Evolutionary conservation across 2,113 vertebrate genomes (phyloP).

Genomic region (Tupaia tana): DNA sequence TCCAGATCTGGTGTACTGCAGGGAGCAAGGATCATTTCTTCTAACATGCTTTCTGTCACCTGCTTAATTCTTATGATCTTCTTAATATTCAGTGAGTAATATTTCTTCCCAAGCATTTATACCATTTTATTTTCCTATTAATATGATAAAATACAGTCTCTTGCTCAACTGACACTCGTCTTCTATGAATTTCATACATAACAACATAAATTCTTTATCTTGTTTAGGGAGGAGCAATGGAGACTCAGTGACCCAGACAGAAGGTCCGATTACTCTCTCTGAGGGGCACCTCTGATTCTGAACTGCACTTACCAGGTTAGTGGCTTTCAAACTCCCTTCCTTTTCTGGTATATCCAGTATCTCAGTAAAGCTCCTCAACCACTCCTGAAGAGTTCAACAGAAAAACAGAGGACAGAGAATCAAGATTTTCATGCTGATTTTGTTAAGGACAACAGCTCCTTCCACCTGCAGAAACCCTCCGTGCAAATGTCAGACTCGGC

Average conservation of each 20-base stretch:
- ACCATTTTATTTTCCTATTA: not conserved
- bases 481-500: slow-evolving; percentile 15
- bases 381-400: not conserved
- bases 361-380: not conserved
- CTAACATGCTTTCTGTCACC: slow-evolving; percentile 35
- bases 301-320: slow-evolving; percentile 25
- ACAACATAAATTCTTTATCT: not conserved
- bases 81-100: slow-evolving; percentile 52
- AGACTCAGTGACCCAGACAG: slow-evolving; percentile 59
- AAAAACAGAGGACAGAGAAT: not conserved
- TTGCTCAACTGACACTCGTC: not conserved
- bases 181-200: not conserved
- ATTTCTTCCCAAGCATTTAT: not conserved
- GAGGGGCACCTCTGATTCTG: not conserved
- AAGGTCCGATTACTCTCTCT: not conserved
- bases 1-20: not conserved
- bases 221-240: slow-evolving; percentile 2
- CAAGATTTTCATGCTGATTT: not conserved
- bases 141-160: not conserved
- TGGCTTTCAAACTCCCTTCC: rapidly evolving
- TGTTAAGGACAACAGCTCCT: not conserved
- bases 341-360: slow-evolving; percentile 34
- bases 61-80: not conserved
- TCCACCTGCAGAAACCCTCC: slow-evolving; percentile 20
- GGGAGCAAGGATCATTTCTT: not conserved